Evolutionary conservation across 2,797 vertebrate species (phyloP), one percentile per base, ranked within the genome.

Genomic region (Megalops cyprinoides): DNA sequence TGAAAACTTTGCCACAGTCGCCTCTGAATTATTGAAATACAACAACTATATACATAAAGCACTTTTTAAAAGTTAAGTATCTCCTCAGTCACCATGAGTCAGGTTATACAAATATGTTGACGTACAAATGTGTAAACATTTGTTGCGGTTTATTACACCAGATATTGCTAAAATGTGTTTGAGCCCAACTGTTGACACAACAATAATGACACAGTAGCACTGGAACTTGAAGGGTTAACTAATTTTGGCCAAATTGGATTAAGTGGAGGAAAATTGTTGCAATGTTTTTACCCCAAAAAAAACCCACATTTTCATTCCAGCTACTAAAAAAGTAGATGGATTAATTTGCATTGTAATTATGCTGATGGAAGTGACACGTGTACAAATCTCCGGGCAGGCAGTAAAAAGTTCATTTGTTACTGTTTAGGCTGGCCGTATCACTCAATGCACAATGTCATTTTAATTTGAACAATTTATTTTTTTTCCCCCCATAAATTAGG

Each of bases 301-400:
- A 73, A 60, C 31, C 31, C 44, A 31, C 58, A 51, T 53, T 55
- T 48, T 48, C 53, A 48, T 58, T 14, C 53, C 28, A 37, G 58
- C 31, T 49, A 76, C 69, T 53, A 8, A n/a, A 56, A 55, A 79
- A 42, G 39, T 89, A 87, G 85, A 83, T 76, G 18, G 79, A 84
- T 86, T 82, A 87, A 86, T 90, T 87, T 81, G 89, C 86, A 87
- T 86, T 84, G 83, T 88, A 88, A 91, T 91, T 90, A 89, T 44
- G 85, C 76, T 86, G 87, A 85, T 90, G 77, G 83, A 79, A 23
- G 10, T 62, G 74, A 62, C 44, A 25, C 46, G 18, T 18, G 48
- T 58, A 56, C 67, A 62, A 65, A 81, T 81, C 42, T 81, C 37
- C 34, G 56, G 25, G n/a, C 25, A 55, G 71, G 49, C 56, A 55